These are phyloP conservation scores for Aphelocoma californica DNA, from an alignment of 2,797 vertebrate species.

Conservation along the genomic window DNA sequence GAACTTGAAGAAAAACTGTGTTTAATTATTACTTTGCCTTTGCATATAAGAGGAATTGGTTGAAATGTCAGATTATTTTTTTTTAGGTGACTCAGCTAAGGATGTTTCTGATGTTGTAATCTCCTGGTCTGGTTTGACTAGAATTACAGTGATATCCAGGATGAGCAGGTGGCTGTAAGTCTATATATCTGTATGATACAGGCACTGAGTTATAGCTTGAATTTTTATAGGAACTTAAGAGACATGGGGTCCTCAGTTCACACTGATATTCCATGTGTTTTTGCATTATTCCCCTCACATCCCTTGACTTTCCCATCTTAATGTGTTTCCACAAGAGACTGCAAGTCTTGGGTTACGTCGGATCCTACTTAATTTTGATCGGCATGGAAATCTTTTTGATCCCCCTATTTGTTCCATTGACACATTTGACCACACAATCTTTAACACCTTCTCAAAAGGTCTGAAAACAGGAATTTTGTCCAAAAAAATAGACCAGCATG, in stretches of 20 bases:
- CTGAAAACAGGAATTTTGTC: background rate
- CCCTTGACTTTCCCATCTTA: background rate
- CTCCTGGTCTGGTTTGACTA: background rate
- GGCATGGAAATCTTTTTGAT: background rate
- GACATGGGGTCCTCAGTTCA: background rate
- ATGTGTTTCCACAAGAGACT: background rate
- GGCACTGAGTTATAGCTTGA: background rate
- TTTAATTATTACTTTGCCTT: background rate
- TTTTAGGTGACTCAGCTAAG: background rate
- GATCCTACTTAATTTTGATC: background rate
- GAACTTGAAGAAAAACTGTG: background rate
- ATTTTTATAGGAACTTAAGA: background rate
- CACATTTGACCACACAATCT: background rate
- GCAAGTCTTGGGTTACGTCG: background rate
- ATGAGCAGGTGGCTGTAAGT: background rate
- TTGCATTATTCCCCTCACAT: background rate
- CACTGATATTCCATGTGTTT: background rate
- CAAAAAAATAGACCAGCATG: background rate
- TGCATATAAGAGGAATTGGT: background rate
- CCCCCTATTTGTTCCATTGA: background rate
- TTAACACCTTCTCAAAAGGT: background rate
- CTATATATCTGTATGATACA: background rate
- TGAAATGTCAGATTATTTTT: background rate
- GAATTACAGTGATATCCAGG: background rate
- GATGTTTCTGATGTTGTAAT: background rate